phyloP scores from a whole-genome alignment of 2,797 vertebrate species.

The Sternarchorhynchus goeldii region DNA sequence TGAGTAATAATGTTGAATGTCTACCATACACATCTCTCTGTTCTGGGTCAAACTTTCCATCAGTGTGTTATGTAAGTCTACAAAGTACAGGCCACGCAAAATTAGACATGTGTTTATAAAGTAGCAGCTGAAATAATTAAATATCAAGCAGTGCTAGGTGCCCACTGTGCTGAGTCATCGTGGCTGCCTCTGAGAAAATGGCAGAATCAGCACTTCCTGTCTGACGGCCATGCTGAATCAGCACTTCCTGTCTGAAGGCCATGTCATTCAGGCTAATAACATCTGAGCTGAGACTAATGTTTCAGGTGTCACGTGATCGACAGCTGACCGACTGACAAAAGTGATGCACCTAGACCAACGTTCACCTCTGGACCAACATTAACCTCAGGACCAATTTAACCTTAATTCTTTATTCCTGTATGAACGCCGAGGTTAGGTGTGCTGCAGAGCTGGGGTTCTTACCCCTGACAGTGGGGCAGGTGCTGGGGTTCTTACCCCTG shows the following conservation, averaged over 20 bases:
- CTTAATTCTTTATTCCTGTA: no score
- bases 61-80: not conserved
- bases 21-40: no score
- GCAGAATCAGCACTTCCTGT: not conserved
- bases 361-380: no score
- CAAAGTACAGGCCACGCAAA: not conserved
- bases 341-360: no score
- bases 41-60: not conserved
- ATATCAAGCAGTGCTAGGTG: not conserved
- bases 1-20: not conserved
- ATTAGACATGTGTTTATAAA: not conserved
- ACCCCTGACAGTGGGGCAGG: no score
- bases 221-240: not conserved
- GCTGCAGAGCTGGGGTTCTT: not conserved
- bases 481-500: no score
- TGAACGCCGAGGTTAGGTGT: not conserved
- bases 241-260: not conserved
- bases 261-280: not conserved
- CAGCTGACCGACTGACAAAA: not conserved
- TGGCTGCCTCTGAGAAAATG: not conserved
- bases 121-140: no score
- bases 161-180: not conserved
- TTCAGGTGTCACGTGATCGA: not conserved
- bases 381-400: no score
- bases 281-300: not conserved